A percentile compares a stretch with the other conserved stretches of the same genome.
phyloP scores from a whole-genome alignment of 2,888 invertebrate species.

The Lysandra coridon region DNA sequence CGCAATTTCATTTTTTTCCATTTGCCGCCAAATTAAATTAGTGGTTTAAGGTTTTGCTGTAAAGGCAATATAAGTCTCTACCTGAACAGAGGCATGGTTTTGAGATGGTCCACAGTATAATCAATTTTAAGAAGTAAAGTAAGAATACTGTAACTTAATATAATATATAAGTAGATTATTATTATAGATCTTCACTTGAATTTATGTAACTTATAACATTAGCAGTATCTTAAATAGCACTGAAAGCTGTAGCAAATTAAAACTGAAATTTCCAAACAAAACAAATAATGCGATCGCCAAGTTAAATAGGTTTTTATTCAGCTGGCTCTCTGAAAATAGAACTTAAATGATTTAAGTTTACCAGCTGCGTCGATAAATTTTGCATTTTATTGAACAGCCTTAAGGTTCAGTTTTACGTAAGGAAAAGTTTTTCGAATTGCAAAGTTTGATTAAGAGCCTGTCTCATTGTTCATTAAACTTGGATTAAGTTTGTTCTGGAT shows the following conservation, averaged over 20 bases:
- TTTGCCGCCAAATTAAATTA: slow-evolving; percentile 43
- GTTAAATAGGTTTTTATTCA: slow-evolving; percentile 77
- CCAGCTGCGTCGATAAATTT: neutral
- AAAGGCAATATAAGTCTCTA: neutral
- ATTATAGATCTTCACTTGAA: too few species aligned
- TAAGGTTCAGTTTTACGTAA: slow-evolving; percentile 40
- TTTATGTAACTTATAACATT: neutral
- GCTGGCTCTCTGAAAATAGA: slow-evolving; percentile 42
- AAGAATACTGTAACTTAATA: too few species aligned
- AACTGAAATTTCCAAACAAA: slow-evolving; percentile 53
- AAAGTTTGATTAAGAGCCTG: slow-evolving; percentile 81
- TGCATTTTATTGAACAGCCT: neutral
- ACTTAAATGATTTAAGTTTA: slow-evolving; percentile 11
- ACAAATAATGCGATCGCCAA: slow-evolving; percentile 76
- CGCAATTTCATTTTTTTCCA: slow-evolving; percentile 25
- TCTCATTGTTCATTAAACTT: slow-evolving; percentile 82
- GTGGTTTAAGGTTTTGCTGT: neutral
- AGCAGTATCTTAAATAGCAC: neutral
- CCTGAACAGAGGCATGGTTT: neutral
- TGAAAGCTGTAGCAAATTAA: slow-evolving; percentile 32
- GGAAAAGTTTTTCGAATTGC: slow-evolving; percentile 57
- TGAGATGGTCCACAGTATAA: too few species aligned
- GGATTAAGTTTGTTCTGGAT: slow-evolving; percentile 79
- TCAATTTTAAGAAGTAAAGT: too few species aligned
- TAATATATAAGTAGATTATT: too few species aligned